Evolutionary conservation across 2,113 vertebrate genomes (phyloP).

Genomic region (Eubucco bourcierii): DNA sequence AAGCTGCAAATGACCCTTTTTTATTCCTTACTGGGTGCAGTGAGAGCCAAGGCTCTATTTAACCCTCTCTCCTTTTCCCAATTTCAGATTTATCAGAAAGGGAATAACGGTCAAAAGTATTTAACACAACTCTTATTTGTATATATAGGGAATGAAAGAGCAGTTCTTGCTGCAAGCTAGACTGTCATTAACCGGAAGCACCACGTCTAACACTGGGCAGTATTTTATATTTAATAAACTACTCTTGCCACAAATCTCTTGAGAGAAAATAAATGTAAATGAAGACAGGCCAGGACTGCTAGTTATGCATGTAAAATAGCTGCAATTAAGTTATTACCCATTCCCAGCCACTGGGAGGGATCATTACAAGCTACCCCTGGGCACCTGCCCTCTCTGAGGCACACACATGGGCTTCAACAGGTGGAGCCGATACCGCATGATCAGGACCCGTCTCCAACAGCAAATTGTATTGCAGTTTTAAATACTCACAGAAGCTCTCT

Average conservation of each 20-base stretch:
- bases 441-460: neutral
- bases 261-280: neutral
- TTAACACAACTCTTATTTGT: neutral
- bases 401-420: neutral
- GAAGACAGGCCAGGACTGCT: neutral
- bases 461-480: neutral
- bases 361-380: neutral
- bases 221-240: neutral
- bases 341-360: neutral
- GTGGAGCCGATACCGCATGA: neutral
- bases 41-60: neutral
- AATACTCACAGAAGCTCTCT: neutral
- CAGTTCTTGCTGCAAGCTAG: neutral
- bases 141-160: neutral
- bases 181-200: fast-evolving
- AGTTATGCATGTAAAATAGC: neutral
- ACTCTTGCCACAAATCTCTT: neutral
- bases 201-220: neutral
- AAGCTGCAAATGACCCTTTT: neutral
- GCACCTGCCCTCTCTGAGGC: neutral
- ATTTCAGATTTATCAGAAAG: neutral
- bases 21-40: neutral
- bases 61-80: neutral
- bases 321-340: conserved; percentile 21
- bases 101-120: neutral